Conservation (phyloP, 2,888 invertebrate species). For the Chrysolina oricalcia region DNA sequence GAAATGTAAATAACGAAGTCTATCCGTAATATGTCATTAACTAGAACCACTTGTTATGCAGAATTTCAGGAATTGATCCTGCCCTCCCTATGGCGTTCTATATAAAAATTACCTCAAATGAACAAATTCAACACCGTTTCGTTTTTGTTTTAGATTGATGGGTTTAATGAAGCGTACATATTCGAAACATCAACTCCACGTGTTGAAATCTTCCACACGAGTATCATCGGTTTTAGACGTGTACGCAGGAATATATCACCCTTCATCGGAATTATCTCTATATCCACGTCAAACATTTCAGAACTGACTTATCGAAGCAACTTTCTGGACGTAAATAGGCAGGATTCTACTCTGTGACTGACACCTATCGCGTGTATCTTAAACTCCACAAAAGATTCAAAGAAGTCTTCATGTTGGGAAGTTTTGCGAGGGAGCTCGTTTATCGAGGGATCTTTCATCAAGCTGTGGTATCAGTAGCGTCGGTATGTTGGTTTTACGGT, state of each 20-base stretch:
- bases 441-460: constrained; percentile 64
- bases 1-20: too few species aligned
- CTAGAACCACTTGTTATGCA: too few species aligned
- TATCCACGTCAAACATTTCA: constrained; percentile 11
- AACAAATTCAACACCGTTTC: too few species aligned
- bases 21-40: too few species aligned
- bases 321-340: constrained; percentile 28
- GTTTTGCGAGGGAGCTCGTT: constrained; percentile 63
- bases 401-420: constrained; percentile 61
- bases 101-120: too few species aligned
- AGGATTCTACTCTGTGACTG: constrained; percentile 58
- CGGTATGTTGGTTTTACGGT: not conserved
- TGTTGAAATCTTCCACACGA: not conserved
- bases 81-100: too few species aligned
- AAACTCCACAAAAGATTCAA: constrained; percentile 63
- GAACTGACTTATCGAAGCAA: constrained; percentile 10
- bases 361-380: constrained; percentile 65
- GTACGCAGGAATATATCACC: not conserved
- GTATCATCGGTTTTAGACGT: not conserved
- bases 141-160: too few species aligned
- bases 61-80: too few species aligned
- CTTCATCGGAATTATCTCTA: not conserved
- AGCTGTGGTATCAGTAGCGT: constrained; percentile 24
- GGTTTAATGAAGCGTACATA: too few species aligned
- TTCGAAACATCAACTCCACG: not conserved